Conservation (phyloP, 2,797 vertebrate species). For the Rhinatrema bivittatum region DNA sequence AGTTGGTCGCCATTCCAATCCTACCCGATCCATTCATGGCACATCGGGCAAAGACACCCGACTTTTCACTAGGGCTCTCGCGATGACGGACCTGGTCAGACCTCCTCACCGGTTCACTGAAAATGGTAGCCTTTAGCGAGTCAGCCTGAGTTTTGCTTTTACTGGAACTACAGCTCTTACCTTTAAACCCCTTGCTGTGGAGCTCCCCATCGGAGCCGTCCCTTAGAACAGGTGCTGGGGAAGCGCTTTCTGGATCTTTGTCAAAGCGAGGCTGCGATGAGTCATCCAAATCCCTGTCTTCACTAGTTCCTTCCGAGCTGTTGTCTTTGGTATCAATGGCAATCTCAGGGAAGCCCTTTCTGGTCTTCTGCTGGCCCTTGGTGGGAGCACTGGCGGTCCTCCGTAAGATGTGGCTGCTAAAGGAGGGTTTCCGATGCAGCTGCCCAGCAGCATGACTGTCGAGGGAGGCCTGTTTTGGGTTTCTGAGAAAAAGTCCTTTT, state of each 20-base stretch:
- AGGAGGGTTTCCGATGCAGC: constrained; percentile 80
- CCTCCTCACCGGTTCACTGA: constrained; percentile 70
- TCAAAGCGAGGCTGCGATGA: constrained; percentile 48
- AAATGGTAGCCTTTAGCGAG: constrained; percentile 44
- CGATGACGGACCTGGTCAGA: constrained; percentile 53
- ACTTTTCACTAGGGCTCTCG: constrained; percentile 55
- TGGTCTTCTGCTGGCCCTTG: constrained; percentile 85
- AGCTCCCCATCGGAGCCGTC: constrained; percentile 59
- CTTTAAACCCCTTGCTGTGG: constrained; percentile 69
- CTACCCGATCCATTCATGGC: constrained; percentile 72
- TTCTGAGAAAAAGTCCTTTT: constrained; percentile 97
- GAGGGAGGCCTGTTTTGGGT: constrained; percentile 93
- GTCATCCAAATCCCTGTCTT: constrained; percentile 66
- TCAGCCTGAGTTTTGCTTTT: constrained; percentile 43
- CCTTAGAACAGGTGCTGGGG: constrained; percentile 30
- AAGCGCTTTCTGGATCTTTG: constrained; percentile 34
- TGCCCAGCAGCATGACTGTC: constrained; percentile 98
- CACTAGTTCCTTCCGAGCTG: constrained; percentile 71
- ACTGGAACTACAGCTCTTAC: constrained; percentile 68
- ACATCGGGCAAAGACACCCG: constrained; percentile 66
- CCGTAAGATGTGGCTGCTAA: constrained; percentile 85
- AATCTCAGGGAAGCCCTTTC: constrained; percentile 81
- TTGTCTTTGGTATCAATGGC: constrained; percentile 75
- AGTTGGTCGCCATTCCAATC: constrained; percentile 81
- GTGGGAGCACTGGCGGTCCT: constrained; percentile 93